phyloP scores from a whole-genome alignment of 1,140 invertebrate genomes.

The Spodoptera frugiperda region DNA sequence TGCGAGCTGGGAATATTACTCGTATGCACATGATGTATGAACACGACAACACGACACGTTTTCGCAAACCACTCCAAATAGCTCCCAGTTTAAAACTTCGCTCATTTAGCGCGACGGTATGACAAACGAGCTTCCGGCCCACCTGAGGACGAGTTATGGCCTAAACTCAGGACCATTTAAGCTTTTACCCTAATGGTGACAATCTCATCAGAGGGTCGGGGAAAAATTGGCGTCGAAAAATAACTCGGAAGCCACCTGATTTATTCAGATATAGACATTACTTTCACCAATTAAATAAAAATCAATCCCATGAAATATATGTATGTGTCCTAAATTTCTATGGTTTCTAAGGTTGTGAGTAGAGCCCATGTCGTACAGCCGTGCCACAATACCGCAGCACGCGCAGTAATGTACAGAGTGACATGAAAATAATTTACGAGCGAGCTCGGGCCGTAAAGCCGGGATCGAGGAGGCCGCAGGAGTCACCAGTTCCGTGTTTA shows the following conservation, averaged over 20 bases:
- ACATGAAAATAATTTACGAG: slow-evolving; percentile 45
- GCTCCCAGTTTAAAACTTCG: slow-evolving; percentile 36
- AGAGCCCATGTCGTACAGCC: neutral
- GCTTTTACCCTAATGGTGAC: slow-evolving; percentile 26
- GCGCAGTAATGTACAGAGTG: slow-evolving; percentile 39
- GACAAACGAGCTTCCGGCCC: slow-evolving; percentile 40
- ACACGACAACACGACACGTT: neutral
- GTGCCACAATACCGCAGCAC: neutral
- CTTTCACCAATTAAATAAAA: too few relatives aligned
- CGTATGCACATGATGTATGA: slow-evolving; percentile 6
- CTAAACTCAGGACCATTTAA: slow-evolving; percentile 1
- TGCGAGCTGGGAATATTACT: slow-evolving; percentile 29
- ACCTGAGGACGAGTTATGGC: slow-evolving; percentile 36
- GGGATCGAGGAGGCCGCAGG: slow-evolving; percentile 21
- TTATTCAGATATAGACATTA: too few relatives aligned
- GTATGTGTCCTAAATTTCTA: neutral
- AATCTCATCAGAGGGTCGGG: too few relatives aligned
- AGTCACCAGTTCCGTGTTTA: slow-evolving; percentile 41
- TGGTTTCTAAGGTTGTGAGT: neutral
- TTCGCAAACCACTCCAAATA: slow-evolving; percentile 25
- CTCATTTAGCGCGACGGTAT: slow-evolving; percentile 31
- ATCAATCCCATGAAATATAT: neutral
- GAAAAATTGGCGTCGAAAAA: too few relatives aligned
- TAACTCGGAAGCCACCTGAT: too few relatives aligned
- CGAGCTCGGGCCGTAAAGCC: slow-evolving; percentile 16